Evolutionary conservation across 2,113 vertebrate species (phyloP).

Genomic region (Rattus rattus): DNA sequence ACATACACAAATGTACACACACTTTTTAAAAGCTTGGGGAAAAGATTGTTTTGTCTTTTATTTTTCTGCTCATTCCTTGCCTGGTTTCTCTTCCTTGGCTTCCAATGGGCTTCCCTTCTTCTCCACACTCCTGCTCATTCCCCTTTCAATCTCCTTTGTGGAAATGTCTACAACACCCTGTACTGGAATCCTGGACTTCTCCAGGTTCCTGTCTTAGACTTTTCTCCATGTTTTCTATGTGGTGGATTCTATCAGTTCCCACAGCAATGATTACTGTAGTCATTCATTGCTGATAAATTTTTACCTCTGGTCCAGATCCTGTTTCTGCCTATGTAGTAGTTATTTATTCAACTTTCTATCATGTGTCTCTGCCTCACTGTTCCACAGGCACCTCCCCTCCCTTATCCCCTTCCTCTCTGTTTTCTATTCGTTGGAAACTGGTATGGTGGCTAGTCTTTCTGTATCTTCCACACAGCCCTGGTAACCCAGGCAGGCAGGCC

Average conservation of each 20-base stretch:
- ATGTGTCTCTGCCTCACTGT: background rate
- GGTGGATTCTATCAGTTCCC: background rate
- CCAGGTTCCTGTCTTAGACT: background rate
- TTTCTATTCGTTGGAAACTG: background rate
- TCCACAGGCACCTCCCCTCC: background rate
- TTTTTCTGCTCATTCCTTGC: background rate
- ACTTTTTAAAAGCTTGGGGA: background rate
- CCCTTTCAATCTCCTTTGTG: background rate
- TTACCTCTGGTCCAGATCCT: background rate
- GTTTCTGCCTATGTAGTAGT: background rate
- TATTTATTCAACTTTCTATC: background rate
- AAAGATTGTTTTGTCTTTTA: background rate
- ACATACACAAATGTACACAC: background rate
- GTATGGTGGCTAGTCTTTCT: background rate
- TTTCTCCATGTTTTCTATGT: background rate
- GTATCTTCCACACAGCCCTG: no score
- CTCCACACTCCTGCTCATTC: background rate
- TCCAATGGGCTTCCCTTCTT: background rate
- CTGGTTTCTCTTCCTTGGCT: background rate
- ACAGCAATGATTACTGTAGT: background rate
- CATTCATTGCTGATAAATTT: background rate
- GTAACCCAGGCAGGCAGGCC: background rate
- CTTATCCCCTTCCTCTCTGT: background rate
- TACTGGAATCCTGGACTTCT: background rate
- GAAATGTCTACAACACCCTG: background rate